These are phyloP conservation scores for Balearica regulorum DNA, from an alignment of 2,797 vertebrate genomes.

Conservation along the genomic window DNA sequence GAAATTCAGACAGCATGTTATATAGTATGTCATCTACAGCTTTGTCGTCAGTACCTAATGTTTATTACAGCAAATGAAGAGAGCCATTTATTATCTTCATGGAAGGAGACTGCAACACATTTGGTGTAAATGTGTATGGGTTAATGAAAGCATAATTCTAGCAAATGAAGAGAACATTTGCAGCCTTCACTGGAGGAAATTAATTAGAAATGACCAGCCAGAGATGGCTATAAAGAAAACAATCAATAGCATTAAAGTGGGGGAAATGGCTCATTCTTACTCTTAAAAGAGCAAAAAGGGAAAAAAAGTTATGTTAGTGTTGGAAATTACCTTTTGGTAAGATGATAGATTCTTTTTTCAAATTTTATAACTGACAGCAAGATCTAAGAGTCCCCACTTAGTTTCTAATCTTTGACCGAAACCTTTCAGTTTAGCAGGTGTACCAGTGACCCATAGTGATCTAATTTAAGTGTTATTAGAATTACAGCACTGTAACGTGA, in stretches of 20 bases:
- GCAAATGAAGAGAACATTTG: constrained; percentile 19
- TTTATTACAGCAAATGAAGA: neutral
- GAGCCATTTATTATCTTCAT: neutral
- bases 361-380: neutral
- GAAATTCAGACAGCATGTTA: neutral
- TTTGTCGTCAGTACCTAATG: neutral
- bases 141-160: constrained; percentile 46
- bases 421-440: neutral
- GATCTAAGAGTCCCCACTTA: neutral
- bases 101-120: neutral
- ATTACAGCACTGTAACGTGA: neutral
- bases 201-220: neutral
- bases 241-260: constrained; percentile 15
- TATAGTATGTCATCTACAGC: neutral
- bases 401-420: neutral
- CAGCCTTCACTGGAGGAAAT: neutral
- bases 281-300: neutral
- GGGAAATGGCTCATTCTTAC: neutral
- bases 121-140: neutral
- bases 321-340: neutral
- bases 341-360: neutral
- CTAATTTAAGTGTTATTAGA: constrained; percentile 15
- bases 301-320: neutral
- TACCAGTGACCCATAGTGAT: neutral
- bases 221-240: constrained; percentile 6